Evolutionary conservation across 2,113 vertebrate genomes (phyloP).

Genomic region (Xyrauchen texanus): DNA sequence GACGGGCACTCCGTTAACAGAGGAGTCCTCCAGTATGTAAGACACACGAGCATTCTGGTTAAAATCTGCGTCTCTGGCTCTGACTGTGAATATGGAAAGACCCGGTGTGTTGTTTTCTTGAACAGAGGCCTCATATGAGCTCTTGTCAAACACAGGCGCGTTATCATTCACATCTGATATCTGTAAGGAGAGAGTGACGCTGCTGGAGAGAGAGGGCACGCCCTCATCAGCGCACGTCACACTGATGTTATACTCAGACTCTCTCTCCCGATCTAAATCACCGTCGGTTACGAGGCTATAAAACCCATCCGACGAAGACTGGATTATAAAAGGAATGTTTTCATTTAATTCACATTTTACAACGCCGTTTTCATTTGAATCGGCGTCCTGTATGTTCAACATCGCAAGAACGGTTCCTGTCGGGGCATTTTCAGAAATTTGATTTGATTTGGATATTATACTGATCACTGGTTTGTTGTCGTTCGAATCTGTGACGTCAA

Average conservation of each 20-base stretch:
- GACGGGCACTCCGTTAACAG: slow-evolving; percentile 63
- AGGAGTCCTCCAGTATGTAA: slow-evolving; percentile 62
- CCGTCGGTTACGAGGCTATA: slow-evolving; percentile 52
- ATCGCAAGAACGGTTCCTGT: slow-evolving; percentile 49
- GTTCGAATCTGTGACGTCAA: slow-evolving; percentile 69
- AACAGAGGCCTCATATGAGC: slow-evolving; percentile 43
- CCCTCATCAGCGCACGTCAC: slow-evolving; percentile 57
- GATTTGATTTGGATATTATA: slow-evolving; percentile 52
- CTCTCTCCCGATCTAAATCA: slow-evolving; percentile 48
- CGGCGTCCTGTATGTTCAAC: slow-evolving; percentile 54
- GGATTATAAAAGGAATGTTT: slow-evolving; percentile 50
- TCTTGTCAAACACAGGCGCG: slow-evolving; percentile 42
- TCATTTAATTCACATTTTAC: slow-evolving; percentile 37
- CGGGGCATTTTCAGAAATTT: slow-evolving; percentile 50
- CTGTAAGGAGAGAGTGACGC: slow-evolving; percentile 39
- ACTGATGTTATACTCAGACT: slow-evolving; percentile 37
- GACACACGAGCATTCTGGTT: slow-evolving; percentile 55
- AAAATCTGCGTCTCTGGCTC: slow-evolving; percentile 47
- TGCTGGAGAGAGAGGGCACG: slow-evolving; percentile 35
- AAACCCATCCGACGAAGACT: too few species aligned
- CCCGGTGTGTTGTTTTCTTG: slow-evolving; percentile 52
- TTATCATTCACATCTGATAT: slow-evolving; percentile 57
- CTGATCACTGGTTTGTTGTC: slow-evolving; percentile 68
- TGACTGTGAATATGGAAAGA: slow-evolving; percentile 44
- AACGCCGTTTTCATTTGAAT: slow-evolving; percentile 55